Conservation (phyloP, 1,140 invertebrate species). For the Pararge aegeria region DNA sequence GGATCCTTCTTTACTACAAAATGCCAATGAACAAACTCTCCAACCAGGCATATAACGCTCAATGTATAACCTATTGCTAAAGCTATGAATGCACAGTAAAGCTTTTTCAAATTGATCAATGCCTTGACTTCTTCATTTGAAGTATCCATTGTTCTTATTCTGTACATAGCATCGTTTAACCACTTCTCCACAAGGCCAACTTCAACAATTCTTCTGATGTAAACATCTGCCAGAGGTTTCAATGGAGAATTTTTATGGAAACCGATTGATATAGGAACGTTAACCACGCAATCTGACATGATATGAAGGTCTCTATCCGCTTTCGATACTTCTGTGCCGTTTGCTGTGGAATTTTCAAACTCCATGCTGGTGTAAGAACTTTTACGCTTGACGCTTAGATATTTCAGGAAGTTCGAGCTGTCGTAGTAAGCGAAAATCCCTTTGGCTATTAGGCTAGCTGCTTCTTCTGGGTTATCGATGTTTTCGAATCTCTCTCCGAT, state of each 20-base stretch:
- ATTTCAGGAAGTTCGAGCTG: constrained; percentile 86
- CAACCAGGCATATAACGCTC: constrained; percentile 79
- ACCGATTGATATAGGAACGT: constrained; percentile 89
- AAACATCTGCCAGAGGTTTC: constrained; percentile 84
- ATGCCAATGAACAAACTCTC: constrained; percentile 85
- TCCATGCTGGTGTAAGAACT: constrained; percentile 38
- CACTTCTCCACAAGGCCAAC: constrained; percentile 89
- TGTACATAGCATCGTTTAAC: constrained; percentile 86
- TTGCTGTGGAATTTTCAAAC: constrained; percentile 41
- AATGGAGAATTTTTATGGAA: constrained; percentile 90
- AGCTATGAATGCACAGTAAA: constrained; percentile 87
- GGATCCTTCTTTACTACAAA: constrained; percentile 84
- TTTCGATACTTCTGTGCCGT: constrained; percentile 30
- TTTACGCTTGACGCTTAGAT: constrained; percentile 81
- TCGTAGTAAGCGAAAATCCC: constrained; percentile 90
- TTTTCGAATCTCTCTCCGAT: constrained; percentile 85
- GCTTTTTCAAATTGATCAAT: constrained; percentile 86
- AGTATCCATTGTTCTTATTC: constrained; percentile 60
- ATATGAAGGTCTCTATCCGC: constrained; percentile 85
- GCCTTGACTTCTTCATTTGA: constrained; percentile 82
- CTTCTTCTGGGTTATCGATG: constrained; percentile 79
- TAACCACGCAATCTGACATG: constrained; percentile 89
- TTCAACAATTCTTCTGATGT: constrained; percentile 85
- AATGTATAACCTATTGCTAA: constrained; percentile 84
- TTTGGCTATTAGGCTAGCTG: constrained; percentile 82